Conservation (phyloP, 2,888 invertebrate species). For the Dolichomitus sp. region DNA sequence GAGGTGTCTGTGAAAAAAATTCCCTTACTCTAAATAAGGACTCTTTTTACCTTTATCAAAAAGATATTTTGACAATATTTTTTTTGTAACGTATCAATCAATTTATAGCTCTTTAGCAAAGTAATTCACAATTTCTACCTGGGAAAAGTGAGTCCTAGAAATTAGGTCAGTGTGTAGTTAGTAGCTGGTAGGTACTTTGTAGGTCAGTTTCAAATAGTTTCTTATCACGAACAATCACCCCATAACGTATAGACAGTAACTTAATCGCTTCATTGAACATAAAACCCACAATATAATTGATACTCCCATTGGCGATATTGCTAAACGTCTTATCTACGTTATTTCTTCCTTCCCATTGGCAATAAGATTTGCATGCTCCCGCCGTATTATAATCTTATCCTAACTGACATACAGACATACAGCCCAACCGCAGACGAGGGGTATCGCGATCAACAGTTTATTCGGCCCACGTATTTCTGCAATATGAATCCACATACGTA, state of each 20-base stretch:
- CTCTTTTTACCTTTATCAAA: too few species aligned
- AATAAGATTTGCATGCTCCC: constrained; percentile 51
- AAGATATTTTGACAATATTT: too few species aligned
- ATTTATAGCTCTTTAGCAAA: not conserved
- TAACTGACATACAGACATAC: constrained; percentile 13
- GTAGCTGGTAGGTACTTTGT: not conserved
- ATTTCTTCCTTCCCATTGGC: constrained; percentile 47
- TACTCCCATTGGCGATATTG: constrained; percentile 48
- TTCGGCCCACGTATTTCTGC: constrained; percentile 30
- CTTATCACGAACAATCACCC: not conserved
- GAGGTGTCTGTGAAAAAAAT: too few species aligned
- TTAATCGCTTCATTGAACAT: constrained; percentile 28
- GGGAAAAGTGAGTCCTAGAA: not conserved
- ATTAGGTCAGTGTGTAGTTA: not conserved
- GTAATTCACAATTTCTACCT: not conserved
- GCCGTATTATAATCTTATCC: constrained; percentile 52
- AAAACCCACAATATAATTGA: constrained; percentile 36
- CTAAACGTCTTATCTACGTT: constrained; percentile 60
- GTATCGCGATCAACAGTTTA: constrained; percentile 51
- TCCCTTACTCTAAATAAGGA: too few species aligned
- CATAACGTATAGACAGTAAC: not conserved
- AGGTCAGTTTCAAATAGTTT: constrained; percentile 1
- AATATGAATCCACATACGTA: not conserved
- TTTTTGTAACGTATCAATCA: too few species aligned
- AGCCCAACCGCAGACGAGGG: constrained; percentile 50